Percentiles rank a stretch among this genome's conserved stretches.
phyloP scores from a whole-genome alignment of 1,140 invertebrate genomes.

The Drosophila sproati region DNA sequence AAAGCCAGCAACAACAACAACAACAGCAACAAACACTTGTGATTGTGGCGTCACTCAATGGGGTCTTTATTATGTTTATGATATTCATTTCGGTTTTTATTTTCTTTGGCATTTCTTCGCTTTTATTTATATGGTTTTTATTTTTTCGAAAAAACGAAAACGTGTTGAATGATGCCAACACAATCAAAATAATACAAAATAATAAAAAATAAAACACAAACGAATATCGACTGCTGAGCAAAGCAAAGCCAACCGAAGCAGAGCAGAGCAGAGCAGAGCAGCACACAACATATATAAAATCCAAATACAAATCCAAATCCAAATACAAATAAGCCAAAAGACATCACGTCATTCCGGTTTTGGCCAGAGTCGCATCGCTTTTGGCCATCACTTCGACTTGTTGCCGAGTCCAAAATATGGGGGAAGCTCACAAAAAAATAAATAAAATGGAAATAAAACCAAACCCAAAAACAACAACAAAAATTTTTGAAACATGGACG shows the following conservation, averaged over 20 bases:
- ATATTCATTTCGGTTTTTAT: constrained; percentile 52
- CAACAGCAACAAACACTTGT: constrained; percentile 25
- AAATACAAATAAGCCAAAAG: constrained; percentile 6
- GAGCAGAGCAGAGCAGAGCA: background rate
- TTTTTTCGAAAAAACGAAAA: constrained; percentile 49
- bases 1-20: constrained; percentile 9
- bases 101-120: constrained; percentile 44
- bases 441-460: constrained; percentile 21
- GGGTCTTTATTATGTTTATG: constrained; percentile 14
- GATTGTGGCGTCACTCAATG: constrained; percentile 34
- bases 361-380: constrained; percentile 54
- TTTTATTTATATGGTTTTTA: background rate
- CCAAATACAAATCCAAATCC: constrained; percentile 2
- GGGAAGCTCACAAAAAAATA: constrained; percentile 73
- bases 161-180: constrained; percentile 60
- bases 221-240: constrained; percentile 35
- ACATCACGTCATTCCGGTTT: constrained; percentile 80
- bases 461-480: constrained; percentile 14
- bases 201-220: background rate
- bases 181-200: constrained; percentile 35
- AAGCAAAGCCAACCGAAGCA: constrained; percentile 18
- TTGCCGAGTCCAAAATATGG: constrained; percentile 61
- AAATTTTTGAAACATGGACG: constrained; percentile 21
- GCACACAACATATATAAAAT: background rate
- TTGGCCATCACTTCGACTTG: constrained; percentile 63